phyloP scores from a whole-genome alignment of 2,113 vertebrate genomes.

The Motacilla tschutschensis region DNA sequence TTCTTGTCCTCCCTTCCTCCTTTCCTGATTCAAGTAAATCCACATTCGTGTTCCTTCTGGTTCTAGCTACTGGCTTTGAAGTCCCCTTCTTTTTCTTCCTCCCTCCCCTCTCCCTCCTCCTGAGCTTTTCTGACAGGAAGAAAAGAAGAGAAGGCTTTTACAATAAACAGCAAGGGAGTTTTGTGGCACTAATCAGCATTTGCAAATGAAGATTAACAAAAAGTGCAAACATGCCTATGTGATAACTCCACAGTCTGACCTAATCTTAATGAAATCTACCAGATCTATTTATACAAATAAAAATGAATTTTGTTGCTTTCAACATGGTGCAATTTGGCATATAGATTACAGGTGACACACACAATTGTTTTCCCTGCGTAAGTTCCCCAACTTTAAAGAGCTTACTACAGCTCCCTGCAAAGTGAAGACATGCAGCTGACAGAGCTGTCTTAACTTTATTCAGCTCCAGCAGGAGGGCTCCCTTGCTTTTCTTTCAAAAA shows the following conservation, averaged over 20 bases:
- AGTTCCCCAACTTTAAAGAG: conserved; percentile 50
- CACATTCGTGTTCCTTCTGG: neutral
- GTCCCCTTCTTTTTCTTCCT: neutral
- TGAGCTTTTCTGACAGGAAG: neutral
- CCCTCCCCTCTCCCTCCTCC: neutral
- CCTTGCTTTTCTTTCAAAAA: conserved; percentile 29
- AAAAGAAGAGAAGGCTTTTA: conserved; percentile 23
- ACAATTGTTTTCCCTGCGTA: conserved; percentile 32
- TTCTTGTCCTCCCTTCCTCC: neutral
- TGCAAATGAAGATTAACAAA: conserved; percentile 71
- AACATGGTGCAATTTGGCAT: conserved; percentile 45
- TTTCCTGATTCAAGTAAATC: neutral
- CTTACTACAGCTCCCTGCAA: conserved; percentile 40
- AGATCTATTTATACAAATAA: conserved; percentile 69
- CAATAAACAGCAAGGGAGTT: conserved; percentile 40
- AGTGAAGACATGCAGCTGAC: conserved; percentile 40
- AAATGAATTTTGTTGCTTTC: conserved; percentile 51
- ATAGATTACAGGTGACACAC: conserved; percentile 52
- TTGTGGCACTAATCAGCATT: conserved; percentile 50
- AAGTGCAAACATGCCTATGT: conserved; percentile 59
- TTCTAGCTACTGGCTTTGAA: conserved; percentile 29
- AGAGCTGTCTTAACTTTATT: conserved; percentile 38
- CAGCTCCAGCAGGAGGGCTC: conserved; percentile 19
- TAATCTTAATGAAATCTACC: conserved; percentile 76
- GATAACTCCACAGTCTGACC: conserved; percentile 58